Conservation (phyloP, 2,888 invertebrate genomes). For the Neelides folsomi region DNA sequence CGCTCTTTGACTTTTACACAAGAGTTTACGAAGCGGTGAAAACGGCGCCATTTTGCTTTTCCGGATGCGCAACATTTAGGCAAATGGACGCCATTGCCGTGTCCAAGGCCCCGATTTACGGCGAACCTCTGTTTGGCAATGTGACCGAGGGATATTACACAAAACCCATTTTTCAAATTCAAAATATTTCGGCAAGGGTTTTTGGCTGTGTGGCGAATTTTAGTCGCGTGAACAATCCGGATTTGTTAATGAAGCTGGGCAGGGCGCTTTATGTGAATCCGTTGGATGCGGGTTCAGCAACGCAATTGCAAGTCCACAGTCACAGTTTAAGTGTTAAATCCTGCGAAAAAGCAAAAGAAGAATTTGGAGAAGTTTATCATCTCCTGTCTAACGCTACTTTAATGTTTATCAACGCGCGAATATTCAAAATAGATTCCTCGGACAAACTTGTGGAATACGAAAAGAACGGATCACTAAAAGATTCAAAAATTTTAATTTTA, state of each 20-base stretch:
- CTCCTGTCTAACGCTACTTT: no score
- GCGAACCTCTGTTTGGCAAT: slow-evolving; percentile 6
- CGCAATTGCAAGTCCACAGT: neutral
- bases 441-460: no score
- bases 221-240: neutral
- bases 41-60: slow-evolving; percentile 4
- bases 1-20: neutral
- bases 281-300: neutral
- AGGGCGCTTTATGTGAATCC: slow-evolving; percentile 2
- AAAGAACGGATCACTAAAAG: no score
- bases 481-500: no score
- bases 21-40: neutral
- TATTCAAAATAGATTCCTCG: no score
- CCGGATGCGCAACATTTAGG: slow-evolving; percentile 2
- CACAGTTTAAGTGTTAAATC: neutral
- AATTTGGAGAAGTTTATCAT: no score
- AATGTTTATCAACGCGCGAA: no score
- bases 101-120: slow-evolving; percentile 9
- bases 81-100: slow-evolving; percentile 6
- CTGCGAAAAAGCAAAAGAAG: neutral
- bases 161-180: slow-evolving; percentile 3
- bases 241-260: neutral
- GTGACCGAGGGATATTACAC: slow-evolving; percentile 3
- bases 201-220: slow-evolving; percentile 9
- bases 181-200: neutral